Evolutionary conservation across 2,797 vertebrate species (phyloP).

Genomic region (Babyrousa celebensis): DNA sequence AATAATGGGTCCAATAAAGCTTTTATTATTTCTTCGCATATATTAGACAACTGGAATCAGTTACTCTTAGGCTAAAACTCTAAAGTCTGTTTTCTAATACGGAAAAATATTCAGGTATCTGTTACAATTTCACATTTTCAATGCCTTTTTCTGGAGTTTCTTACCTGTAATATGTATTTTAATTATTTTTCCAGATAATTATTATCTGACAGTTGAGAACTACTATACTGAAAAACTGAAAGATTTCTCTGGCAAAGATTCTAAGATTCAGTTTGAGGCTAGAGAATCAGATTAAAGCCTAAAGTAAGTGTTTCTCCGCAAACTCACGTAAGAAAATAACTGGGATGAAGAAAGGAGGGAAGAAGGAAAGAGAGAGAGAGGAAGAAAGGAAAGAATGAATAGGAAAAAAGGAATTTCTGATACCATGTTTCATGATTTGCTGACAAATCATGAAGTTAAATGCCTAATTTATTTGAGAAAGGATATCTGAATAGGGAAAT

Average conservation of each 20-base stretch:
- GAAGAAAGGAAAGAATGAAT: background rate
- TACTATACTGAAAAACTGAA: background rate
- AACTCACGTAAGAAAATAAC: background rate
- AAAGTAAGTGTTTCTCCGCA: background rate
- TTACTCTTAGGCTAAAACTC: background rate
- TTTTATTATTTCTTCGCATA: background rate
- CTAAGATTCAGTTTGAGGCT: background rate
- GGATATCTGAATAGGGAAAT: background rate
- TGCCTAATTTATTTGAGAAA: background rate
- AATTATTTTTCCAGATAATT: background rate
- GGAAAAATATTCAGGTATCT: background rate
- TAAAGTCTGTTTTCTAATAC: background rate
- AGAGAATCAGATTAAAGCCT: background rate
- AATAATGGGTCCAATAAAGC: background rate
- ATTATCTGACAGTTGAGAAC: conserved; percentile 16
- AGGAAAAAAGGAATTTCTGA: background rate
- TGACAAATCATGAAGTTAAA: background rate
- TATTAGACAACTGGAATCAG: background rate
- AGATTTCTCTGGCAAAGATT: background rate
- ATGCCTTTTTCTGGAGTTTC: background rate
- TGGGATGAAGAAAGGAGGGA: background rate
- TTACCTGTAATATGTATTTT: background rate
- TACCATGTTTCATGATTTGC: background rate
- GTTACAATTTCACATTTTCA: background rate
- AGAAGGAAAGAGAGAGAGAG: background rate